phyloP scores from a whole-genome alignment of 2,888 invertebrate species.

The Brenthis hecate region DNA sequence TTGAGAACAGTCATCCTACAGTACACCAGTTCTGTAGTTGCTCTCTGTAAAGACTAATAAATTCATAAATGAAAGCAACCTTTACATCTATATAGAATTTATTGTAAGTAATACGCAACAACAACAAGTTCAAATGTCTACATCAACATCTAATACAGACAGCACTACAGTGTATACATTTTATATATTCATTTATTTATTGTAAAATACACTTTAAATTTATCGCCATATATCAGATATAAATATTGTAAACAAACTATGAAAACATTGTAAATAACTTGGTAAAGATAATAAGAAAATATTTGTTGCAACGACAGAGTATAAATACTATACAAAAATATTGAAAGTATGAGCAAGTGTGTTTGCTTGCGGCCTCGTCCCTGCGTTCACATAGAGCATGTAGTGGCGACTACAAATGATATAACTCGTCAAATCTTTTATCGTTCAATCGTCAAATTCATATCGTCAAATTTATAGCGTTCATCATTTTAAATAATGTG shows the following conservation, averaged over 20 bases:
- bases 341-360: background rate
- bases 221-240: slow-evolving; percentile 19
- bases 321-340: slow-evolving; percentile 10
- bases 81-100: slow-evolving; percentile 18
- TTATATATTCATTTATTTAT: background rate
- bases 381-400: too few species aligned
- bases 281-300: slow-evolving; percentile 18
- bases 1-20: too few species aligned
- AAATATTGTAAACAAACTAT: slow-evolving; percentile 43
- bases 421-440: too few species aligned
- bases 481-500: too few species aligned
- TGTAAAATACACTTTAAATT: slow-evolving; percentile 15
- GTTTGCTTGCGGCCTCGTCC: background rate
- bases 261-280: slow-evolving; percentile 20
- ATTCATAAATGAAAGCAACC: slow-evolving; percentile 10
- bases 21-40: too few species aligned
- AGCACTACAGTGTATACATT: slow-evolving; percentile 29
- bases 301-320: slow-evolving; percentile 10
- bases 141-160: slow-evolving; percentile 40
- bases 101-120: slow-evolving; percentile 47
- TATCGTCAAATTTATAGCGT: too few species aligned
- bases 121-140: slow-evolving; percentile 48
- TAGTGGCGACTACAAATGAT: too few species aligned
- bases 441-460: too few species aligned
- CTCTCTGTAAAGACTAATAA: background rate